Evolutionary conservation across 2,888 invertebrate species (phyloP).

Genomic region (Aphidius colemani): DNA sequence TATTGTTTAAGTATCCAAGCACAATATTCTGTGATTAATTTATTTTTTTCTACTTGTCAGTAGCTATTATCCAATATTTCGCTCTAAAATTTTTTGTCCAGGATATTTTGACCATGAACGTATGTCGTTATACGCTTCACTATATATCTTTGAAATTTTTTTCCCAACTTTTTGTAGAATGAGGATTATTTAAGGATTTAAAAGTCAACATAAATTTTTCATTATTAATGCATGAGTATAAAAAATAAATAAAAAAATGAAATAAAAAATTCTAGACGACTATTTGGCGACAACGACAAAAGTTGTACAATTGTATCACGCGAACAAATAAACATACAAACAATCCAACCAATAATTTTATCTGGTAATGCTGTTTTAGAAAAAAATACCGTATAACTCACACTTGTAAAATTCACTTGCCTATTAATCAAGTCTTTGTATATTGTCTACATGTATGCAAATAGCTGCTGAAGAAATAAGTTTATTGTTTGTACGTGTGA

Average conservation of each 20-base stretch:
- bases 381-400: not conserved
- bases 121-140: too few relatives aligned
- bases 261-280: slow-evolving; percentile 27
- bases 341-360: slow-evolving; percentile 22
- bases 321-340: slow-evolving; percentile 4
- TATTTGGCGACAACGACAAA: slow-evolving; percentile 31
- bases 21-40: too few relatives aligned
- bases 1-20: too few relatives aligned
- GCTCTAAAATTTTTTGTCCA: too few relatives aligned
- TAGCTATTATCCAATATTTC: too few relatives aligned
- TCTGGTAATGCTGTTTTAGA: slow-evolving; percentile 25
- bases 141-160: too few relatives aligned
- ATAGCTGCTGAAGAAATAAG: too few relatives aligned
- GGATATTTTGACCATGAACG: too few relatives aligned
- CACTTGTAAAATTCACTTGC: slow-evolving; percentile 6
- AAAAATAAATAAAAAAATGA: slow-evolving; percentile 22
- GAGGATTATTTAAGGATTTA: too few relatives aligned
- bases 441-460: too few relatives aligned
- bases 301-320: not conserved
- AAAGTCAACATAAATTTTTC: not conserved
- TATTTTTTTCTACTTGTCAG: too few relatives aligned
- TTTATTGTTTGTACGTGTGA: slow-evolving; percentile 5
- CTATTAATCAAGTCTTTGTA: slow-evolving; percentile 12
- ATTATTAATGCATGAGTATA: slow-evolving; percentile 19
- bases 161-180: too few relatives aligned